These are phyloP conservation scores for Ceyx melanurus DNA, from an alignment of 2,113 vertebrate genomes.

Conservation along the genomic window DNA sequence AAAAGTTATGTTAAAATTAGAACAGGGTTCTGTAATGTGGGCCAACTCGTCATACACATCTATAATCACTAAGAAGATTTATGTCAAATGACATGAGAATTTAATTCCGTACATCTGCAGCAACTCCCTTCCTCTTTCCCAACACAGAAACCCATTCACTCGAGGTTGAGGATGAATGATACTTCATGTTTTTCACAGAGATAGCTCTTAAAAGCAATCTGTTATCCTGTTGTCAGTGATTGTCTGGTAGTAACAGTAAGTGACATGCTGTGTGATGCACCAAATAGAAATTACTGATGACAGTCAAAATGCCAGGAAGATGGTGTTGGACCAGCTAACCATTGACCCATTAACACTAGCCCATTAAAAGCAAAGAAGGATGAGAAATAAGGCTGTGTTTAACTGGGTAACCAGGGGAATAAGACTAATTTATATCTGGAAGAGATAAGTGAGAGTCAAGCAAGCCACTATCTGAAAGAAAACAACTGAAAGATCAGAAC, in stretches of 20 bases:
- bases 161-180: background rate
- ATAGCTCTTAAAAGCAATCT: background rate
- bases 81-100: background rate
- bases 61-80: slow-evolving; percentile 38
- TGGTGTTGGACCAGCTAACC: background rate
- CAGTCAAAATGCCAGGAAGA: background rate
- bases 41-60: background rate
- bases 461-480: background rate
- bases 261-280: background rate
- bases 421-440: background rate
- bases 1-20: slow-evolving; percentile 14
- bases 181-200: background rate
- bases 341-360: background rate
- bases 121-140: background rate
- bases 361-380: background rate
- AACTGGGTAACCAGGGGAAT: background rate
- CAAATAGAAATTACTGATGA: background rate
- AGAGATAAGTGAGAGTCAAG: background rate
- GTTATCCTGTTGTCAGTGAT: background rate
- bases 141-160: background rate
- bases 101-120: background rate
- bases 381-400: background rate
- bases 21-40: slow-evolving; percentile 2
- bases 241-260: background rate
- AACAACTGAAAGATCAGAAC: background rate